Evolutionary conservation across 1,140 invertebrate genomes (phyloP).

Genomic region (Scaptomyza hsui): DNA sequence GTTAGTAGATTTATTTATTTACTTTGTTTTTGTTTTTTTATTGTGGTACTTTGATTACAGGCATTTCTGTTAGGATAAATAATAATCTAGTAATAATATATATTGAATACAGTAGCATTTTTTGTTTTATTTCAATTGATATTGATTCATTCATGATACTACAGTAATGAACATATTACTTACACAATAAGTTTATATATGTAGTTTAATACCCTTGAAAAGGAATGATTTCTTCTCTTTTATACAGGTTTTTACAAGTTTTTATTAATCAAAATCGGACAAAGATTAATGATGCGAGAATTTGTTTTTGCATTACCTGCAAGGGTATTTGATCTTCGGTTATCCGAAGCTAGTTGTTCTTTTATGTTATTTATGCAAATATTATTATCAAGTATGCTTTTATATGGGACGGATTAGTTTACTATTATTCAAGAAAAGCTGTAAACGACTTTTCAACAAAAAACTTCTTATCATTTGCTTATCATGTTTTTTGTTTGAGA

Average conservation of each 20-base stretch:
- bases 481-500: constrained; percentile 2
- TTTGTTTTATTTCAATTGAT: constrained; percentile 6
- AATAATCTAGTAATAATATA: constrained; percentile 13
- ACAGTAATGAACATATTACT: constrained; percentile 1
- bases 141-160: neutral
- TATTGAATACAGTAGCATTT: constrained; percentile 10
- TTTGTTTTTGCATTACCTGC: neutral
- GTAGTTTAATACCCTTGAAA: neutral
- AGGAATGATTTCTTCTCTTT: neutral
- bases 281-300: neutral
- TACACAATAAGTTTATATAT: neutral
- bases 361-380: constrained; percentile 1
- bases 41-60: constrained; percentile 19
- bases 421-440: constrained; percentile 38
- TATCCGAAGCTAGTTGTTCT: neutral
- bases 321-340: constrained; percentile 11
- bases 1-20: constrained; percentile 47
- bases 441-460: constrained; percentile 11
- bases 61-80: constrained; percentile 29
- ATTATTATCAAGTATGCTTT: constrained; percentile 7
- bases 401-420: constrained; percentile 60
- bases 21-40: constrained; percentile 25
- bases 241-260: neutral
- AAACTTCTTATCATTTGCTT: neutral
- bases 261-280: no score